A percentile compares a stretch with the other conserved stretches of the same genome.
These are phyloP conservation scores for Pandemis corylana DNA, from an alignment of 2,888 invertebrate species.

Conservation along the genomic window DNA sequence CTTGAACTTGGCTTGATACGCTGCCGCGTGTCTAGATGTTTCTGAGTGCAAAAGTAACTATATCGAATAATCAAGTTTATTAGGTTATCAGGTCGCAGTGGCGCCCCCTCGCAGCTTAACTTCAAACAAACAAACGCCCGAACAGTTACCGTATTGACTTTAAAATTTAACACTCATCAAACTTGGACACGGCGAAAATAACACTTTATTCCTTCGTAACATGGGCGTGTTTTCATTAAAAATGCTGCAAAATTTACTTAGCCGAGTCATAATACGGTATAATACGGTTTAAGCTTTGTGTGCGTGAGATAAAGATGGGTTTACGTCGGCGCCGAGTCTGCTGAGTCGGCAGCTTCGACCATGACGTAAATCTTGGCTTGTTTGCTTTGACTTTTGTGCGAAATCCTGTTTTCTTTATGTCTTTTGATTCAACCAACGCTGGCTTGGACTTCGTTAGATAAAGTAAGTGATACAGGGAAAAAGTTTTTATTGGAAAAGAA, in stretches of 20 bases:
- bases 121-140: slow-evolving; percentile 25
- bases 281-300: background rate
- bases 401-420: background rate
- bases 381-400: slow-evolving; percentile 22
- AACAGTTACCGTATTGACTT: slow-evolving; percentile 35
- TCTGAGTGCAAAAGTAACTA: background rate
- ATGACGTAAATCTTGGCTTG: slow-evolving; percentile 24
- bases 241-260: background rate
- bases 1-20: too few species aligned
- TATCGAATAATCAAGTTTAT: background rate
- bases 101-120: background rate
- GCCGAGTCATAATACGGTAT: background rate
- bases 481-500: too few species aligned
- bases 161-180: slow-evolving; percentile 38
- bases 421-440: background rate
- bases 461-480: too few species aligned
- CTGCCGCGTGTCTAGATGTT: too few species aligned
- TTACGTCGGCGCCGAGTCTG: slow-evolving; percentile 14
- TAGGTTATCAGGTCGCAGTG: background rate
- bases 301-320: background rate
- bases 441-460: background rate
- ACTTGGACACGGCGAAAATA: slow-evolving; percentile 6
- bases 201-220: slow-evolving; percentile 6
- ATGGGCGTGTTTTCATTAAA: background rate
- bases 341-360: slow-evolving; percentile 3